Evolutionary conservation across 1,140 invertebrate genomes (phyloP), one percentile per base, ranked within the genome.

Genomic region (Rhagoletis pomonella): DNA sequence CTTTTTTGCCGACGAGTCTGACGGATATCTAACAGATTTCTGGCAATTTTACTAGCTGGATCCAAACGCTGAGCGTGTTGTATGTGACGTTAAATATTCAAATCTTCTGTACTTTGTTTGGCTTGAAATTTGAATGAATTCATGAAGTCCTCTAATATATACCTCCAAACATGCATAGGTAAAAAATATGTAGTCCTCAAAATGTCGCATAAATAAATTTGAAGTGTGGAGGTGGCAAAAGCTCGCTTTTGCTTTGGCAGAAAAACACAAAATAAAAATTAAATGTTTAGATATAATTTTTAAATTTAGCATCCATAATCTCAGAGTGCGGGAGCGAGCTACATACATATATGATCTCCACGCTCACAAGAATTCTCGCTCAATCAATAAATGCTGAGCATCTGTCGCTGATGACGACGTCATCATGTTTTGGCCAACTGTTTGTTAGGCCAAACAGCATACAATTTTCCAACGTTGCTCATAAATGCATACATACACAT

Each of bases 241-340:
- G 47, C n/a, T 55, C 7, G 44, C 73, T 3, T 55, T 73, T n/a
- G 1, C 60, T 50, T 55, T 2, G 50, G 47, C 44, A 55, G 29
- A 50, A 81, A 29, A 81, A 55, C 7, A 81, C 14, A n/a, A 62
- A 62, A 62, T 4, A 62, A 62, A 62, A 4, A 7, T 62, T 14
- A 62, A 9, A 62, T 12, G 60, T 14, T 55, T 55, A 7, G n/a
- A 9, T 9, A 81, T 81, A n/a, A 55, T 29, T 81, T 81, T 81
- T 81, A 81, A 81, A 81, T 55, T 81, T 81, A 81, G 73, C 55
- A 81, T 55, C 47, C n/a, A 81, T 81, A 81, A 81, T 55, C n/a
- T 81, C 29, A 29, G 29, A 29, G 29, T 29, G 29, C 29, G 4
- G 29, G 73, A 81, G 73, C 50, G 47, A 12, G 44, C 6, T 2